These are phyloP conservation scores for Sebastes hopkinsi DNA, from an alignment of 2,797 vertebrate genomes.

Conservation along the genomic window DNA sequence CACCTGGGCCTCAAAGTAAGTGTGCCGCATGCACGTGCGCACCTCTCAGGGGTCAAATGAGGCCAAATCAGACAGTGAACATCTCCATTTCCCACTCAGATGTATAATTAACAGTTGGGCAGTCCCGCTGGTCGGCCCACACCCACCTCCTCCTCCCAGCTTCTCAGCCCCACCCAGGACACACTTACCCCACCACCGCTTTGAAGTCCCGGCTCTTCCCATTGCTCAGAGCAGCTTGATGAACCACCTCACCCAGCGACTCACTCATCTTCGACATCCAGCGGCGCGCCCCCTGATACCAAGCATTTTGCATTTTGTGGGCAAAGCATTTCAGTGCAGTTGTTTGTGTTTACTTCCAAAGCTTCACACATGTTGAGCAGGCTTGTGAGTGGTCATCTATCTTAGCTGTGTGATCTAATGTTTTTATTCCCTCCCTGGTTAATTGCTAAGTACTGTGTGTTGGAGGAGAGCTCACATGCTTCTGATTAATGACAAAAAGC, in stretches of 20 bases:
- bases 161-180: slow-evolving; percentile 70
- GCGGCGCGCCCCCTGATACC: not conserved
- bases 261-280: slow-evolving; percentile 49
- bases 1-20: slow-evolving; percentile 82
- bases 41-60: slow-evolving; percentile 27
- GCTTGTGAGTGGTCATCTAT: slow-evolving; percentile 42
- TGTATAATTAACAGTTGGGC: slow-evolving; percentile 49
- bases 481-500: slow-evolving; percentile 67
- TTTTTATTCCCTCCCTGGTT: slow-evolving; percentile 35
- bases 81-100: slow-evolving; percentile 37
- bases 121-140: slow-evolving; percentile 46
- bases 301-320: slow-evolving; percentile 3
- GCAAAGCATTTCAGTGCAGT: slow-evolving; percentile 14
- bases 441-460: slow-evolving; percentile 41
- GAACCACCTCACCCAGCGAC: slow-evolving; percentile 58
- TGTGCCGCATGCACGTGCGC: not conserved
- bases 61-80: slow-evolving; percentile 24
- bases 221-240: slow-evolving; percentile 52
- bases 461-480: slow-evolving; percentile 52
- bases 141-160: slow-evolving; percentile 45
- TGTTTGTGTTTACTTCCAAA: slow-evolving; percentile 65
- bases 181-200: slow-evolving; percentile 59
- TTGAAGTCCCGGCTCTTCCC: slow-evolving; percentile 68
- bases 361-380: slow-evolving; percentile 60
- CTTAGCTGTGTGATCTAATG: slow-evolving; percentile 52